Conservation (phyloP, 2,888 invertebrate genomes). For the Andrena marginata region DNA sequence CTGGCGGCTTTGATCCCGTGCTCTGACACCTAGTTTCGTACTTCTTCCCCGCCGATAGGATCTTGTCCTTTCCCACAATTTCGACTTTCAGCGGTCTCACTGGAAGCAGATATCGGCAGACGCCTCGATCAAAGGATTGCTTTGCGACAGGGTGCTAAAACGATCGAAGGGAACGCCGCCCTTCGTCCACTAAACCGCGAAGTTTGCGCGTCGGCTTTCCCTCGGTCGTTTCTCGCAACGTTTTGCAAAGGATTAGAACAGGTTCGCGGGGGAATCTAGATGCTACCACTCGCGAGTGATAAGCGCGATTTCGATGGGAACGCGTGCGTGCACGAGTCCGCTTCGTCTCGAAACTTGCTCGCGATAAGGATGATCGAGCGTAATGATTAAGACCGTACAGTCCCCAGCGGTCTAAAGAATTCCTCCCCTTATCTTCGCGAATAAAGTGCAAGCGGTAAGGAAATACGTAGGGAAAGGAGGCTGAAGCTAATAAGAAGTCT, state of each 20-base stretch:
- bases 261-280: too few relatives aligned
- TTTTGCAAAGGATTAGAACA: not conserved
- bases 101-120: constrained; percentile 85
- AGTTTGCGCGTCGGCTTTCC: not conserved
- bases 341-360: not conserved
- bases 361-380: constrained; percentile 38
- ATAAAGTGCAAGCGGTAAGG: not conserved
- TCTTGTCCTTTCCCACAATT: constrained; percentile 92
- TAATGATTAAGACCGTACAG: not conserved
- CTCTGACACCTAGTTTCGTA: constrained; percentile 95
- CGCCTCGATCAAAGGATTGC: not conserved
- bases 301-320: not conserved
- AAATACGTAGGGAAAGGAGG: not conserved
- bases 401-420: not conserved
- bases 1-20: constrained; percentile 94
- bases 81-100: constrained; percentile 94
- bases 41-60: constrained; percentile 93
- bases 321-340: not conserved
- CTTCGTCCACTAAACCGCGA: not conserved
- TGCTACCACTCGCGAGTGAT: not conserved
- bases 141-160: too few relatives aligned
- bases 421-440: constrained; percentile 19
- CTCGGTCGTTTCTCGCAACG: not conserved
- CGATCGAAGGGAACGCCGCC: not conserved
- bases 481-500: constrained; percentile 9